A percentile compares a stretch with the other conserved stretches of the same genome.
Evolutionary conservation across 2,888 invertebrate species (phyloP).

Genomic region (Drosophila subsilvestris): DNA sequence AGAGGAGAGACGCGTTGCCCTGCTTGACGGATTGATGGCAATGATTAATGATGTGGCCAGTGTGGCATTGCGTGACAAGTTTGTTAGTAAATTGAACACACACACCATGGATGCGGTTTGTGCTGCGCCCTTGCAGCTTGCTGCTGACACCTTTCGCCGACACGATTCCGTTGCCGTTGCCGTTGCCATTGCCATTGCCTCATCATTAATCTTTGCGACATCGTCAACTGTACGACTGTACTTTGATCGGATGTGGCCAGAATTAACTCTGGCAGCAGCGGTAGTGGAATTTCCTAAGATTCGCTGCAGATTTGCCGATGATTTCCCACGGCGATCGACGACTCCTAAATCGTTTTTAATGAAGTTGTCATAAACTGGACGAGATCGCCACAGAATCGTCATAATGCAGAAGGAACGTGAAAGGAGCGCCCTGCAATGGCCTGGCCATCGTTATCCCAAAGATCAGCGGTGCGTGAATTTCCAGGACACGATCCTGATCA

Average conservation of each 20-base stretch:
- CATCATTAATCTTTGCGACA: conserved; percentile 47
- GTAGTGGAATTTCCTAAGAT: neutral
- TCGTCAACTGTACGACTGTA: conserved; percentile 14
- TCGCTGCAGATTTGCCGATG: neutral
- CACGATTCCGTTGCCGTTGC: neutral
- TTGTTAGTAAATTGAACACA: conserved; percentile 72
- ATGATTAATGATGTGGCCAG: conserved; percentile 65
- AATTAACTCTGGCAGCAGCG: neutral
- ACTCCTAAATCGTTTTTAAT: conserved; percentile 65
- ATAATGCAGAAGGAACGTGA: conserved; percentile 30
- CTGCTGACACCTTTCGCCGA: conserved; percentile 48
- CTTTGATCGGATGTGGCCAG: neutral
- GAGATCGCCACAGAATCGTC: conserved; percentile 8
- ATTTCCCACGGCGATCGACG: conserved; percentile 62
- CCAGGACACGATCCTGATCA: conserved; percentile 2
- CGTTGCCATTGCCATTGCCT: conserved; percentile 3
- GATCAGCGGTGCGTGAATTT: conserved; percentile 71
- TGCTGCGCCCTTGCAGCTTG: conserved; percentile 50
- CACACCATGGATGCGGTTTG: conserved; percentile 50
- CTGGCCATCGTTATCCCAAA: conserved; percentile 46
- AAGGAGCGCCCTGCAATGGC: neutral
- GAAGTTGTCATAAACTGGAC: conserved; percentile 72
- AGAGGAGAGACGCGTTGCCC: conserved; percentile 12
- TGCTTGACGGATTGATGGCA: conserved; percentile 71
- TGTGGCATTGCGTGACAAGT: conserved; percentile 73